Percentiles rank a stretch among this genome's conserved stretches.
Evolutionary conservation across 1,140 invertebrate genomes (phyloP).

Genomic region (Mizuhopecten yessoensis): DNA sequence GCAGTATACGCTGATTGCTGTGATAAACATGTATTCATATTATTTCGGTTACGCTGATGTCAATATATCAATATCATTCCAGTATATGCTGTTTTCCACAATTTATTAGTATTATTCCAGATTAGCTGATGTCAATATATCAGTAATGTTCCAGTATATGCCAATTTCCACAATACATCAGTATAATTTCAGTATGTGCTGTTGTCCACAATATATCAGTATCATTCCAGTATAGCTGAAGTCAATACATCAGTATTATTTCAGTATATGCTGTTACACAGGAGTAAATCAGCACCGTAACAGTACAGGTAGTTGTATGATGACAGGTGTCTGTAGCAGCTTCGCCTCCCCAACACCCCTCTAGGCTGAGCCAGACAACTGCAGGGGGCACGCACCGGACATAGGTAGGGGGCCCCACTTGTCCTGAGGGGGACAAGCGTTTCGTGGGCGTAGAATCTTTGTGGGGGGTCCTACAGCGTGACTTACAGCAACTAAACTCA

Average conservation of each 20-base stretch:
- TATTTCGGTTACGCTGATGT: too few species aligned
- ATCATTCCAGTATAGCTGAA: too few species aligned
- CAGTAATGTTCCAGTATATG: background rate
- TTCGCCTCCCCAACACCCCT: background rate
- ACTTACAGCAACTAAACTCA: background rate
- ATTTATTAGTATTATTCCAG: background rate
- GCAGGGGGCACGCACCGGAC: background rate
- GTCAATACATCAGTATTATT: conserved; percentile 40
- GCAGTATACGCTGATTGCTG: background rate
- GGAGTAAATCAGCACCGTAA: background rate
- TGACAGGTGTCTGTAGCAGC: background rate
- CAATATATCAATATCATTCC: background rate
- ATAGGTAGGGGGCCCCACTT: background rate
- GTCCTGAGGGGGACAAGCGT: background rate
- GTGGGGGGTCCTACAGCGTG: background rate
- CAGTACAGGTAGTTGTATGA: background rate
- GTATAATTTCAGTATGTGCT: conserved; percentile 42
- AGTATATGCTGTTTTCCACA: background rate
- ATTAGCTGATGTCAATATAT: background rate
- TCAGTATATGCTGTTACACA: conserved; percentile 11
- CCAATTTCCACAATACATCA: background rate
- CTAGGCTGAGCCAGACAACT: background rate
- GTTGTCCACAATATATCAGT: background rate
- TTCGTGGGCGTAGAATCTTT: background rate
- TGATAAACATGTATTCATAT: too few species aligned